Conservation (phyloP, 2,113 vertebrate species). For the Triplophysa rosa region DNA sequence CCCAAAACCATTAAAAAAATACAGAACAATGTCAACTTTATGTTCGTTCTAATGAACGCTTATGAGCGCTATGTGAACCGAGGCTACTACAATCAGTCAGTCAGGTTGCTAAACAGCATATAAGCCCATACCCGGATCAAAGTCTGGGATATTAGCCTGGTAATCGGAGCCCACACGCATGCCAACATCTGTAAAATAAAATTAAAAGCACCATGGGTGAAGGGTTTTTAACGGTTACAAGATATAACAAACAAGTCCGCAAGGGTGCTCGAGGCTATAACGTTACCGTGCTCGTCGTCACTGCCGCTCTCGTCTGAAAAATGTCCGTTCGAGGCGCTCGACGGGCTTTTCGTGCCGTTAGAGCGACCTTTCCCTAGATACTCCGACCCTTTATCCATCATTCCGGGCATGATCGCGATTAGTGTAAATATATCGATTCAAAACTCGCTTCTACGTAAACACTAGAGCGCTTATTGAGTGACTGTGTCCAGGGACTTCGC, state of each 20-base stretch:
- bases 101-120: slow-evolving; percentile 19
- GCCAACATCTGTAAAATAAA: slow-evolving; percentile 86
- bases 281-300: slow-evolving; percentile 93
- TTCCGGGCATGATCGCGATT: slow-evolving; percentile 81
- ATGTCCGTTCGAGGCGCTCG: slow-evolving; percentile 87
- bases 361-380: slow-evolving; percentile 84
- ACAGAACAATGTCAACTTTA: background rate
- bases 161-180: slow-evolving; percentile 96
- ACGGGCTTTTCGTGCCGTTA: slow-evolving; percentile 87
- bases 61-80: slow-evolving; percentile 33
- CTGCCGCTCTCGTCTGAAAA: slow-evolving; percentile 89
- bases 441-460: slow-evolving; percentile 44
- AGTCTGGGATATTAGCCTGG: slow-evolving; percentile 91
- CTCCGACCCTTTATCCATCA: slow-evolving; percentile 92
- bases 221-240: background rate
- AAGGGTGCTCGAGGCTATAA: slow-evolving; percentile 80
- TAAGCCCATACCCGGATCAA: slow-evolving; percentile 81
- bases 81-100: slow-evolving; percentile 62
- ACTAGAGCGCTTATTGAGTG: slow-evolving; percentile 42
- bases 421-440: background rate
- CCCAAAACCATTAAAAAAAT: background rate
- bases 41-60: background rate
- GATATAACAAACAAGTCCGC: background rate
- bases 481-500: slow-evolving; percentile 51
- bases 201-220: background rate